Evolutionary conservation across 2,797 vertebrate genomes (phyloP), one percentile per base, ranked within the genome.

Genomic region (Phalloptychus januarius): DNA sequence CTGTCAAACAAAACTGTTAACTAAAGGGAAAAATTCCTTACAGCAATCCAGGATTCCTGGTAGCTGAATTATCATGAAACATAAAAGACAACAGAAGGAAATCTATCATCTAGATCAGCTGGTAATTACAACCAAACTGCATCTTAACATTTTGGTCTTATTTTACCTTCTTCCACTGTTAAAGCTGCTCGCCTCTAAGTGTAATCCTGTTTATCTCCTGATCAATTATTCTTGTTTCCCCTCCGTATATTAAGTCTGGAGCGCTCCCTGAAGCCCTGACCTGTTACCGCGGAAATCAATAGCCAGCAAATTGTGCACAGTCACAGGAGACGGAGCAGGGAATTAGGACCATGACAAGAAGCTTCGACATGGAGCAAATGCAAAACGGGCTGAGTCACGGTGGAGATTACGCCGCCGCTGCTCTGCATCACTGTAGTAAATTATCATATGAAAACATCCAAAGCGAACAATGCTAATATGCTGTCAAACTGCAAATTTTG

Each of bases 281-380:
- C 79, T 82, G 85, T 85, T 86, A 78, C 78, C 67, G 72, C 54
- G 0, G 76, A 87, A 86, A 90, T 92, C 89, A 86, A 89, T 92
- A 87, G 61, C 48, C 76, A 65, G 58, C 80, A 82, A 78, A 86
- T 84, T 79, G 81, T 45, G 23, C 71, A 65, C 72, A 72, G 65
- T 56, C 61, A 25, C 38, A 23, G 70, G 70, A 75, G 79, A 82
- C 77, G 74, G 77, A 79, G 61, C 75, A 54, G 75, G 52, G 77
- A 85, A 87, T 88, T 86, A 83, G 75, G 58, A 73, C 72, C 77
- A 79, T 89, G 56, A 77, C 74, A 83, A 77, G 50, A 70, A 56
- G 61, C 28, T 23, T 31, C 46, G 13, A 45, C 52, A 6, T 56
- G 69, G 18, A 78, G 56, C 13, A 54, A 73, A 71, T 36, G 5